Evolutionary conservation across 1,140 invertebrate genomes (phyloP), one percentile per base, ranked within the genome.

Genomic region (Drosophila watanabei): DNA sequence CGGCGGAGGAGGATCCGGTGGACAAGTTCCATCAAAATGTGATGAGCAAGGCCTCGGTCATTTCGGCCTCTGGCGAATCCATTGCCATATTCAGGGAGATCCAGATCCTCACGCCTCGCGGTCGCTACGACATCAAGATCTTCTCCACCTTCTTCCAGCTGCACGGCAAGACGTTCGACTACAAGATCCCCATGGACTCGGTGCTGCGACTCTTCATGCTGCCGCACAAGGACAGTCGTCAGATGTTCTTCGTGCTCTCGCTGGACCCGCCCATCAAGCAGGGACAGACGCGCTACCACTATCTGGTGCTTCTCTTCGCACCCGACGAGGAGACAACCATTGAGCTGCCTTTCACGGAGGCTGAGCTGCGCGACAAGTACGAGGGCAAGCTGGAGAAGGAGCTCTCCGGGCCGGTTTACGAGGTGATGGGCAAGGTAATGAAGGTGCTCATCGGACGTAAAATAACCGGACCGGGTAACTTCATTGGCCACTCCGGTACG

Each of bases 121-220:
- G 99, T 96, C 98, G 99, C 75, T 99, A 99, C 93, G 99, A 99
- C 93, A 99, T 99, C 93, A 99, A 99, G 94, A 96, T 99, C 48
- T 99, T 99, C 92, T 97, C 97, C 64, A 96, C 98, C 4, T 99
- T 99, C 94, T 97, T 99, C 91, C 99, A 99, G 94, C 96, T 99
- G 59, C 99, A 99, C 93, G 99, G 99, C 94, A 99, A 99, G 95
- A 99, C 99, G 1, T 99, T 99, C 93, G 99, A 99, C 94, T 99
- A 99, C 94, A 99, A 99, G 94, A 99, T 99, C 82, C 98, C 99
- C 0, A 97, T 99, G 95, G 97, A 97, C 2, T 99, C 98, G 1
- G 98, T 99, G 14, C 94, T 99, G 10, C 95, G 99, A 28, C 93
- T 99, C 9, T 99, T 99, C 92, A 94, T 99, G 28, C 94, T 99